Evolutionary conservation across 2,113 vertebrate species (phyloP), one percentile per base, ranked within the genome.

Genomic region (Coryphaenoides rupestris): DNA sequence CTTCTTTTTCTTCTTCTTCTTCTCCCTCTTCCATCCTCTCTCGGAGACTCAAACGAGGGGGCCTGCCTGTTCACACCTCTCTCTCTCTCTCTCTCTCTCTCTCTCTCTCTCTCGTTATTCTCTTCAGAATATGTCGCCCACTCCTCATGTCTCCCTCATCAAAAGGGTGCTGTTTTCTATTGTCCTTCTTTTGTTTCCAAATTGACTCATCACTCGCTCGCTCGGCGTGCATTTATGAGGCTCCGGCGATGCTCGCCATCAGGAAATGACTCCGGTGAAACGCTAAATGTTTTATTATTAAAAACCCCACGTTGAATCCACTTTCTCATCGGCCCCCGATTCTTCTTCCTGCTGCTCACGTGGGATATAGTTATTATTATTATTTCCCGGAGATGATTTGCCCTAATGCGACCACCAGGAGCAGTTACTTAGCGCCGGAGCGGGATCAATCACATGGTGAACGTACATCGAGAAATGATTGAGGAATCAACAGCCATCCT

Each of bases 221-320:
- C 72, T 81, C 75, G 68, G 73, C n/a, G n/a, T 77, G 2, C 68
- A 76, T 65, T 76, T 22, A 60, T 23, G 58, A 33, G 28, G 5
- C 28, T 28, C 21, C 53, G 6, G 19, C 55, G 69, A 74, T 60
- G 70, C 60, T 64, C 57, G 2, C 67, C 60, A 68, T 55, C 47
- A 67, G 73, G 72, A 80, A 33, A 33, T 33, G 4, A 10, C 28
- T 33, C 3, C 5, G 28, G 4, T 5, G 28, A 33, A 9, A 33
- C 28, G 28, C 28, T 33, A 33, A 33, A 33, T 33, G 28, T 33
- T 76, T 74, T 64, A 79, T 74, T 64, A 79, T 81, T 76, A 77
- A 10, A 81, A 69, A 63, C 6, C 49, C 61, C 60, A 49, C 49
- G 5, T 33, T 33, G n/a, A n/a, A 33, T 62, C 65, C 70, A 53